These are phyloP conservation scores for Tichodroma muraria DNA, from an alignment of 2,113 vertebrate genomes.

Conservation along the genomic window DNA sequence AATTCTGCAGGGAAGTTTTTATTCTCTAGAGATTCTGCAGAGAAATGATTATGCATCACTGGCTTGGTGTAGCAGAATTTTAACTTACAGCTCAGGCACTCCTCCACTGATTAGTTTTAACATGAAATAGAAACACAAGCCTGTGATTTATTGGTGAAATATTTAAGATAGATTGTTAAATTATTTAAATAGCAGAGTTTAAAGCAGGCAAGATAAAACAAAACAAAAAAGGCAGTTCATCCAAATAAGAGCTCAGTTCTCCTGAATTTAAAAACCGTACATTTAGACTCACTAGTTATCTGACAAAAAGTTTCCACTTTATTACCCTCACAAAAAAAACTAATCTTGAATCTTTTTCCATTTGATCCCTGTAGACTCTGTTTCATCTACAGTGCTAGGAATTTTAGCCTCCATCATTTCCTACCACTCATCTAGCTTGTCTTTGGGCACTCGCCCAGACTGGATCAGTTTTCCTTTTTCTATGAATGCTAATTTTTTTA, in stretches of 20 bases:
- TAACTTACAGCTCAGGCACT: slow-evolving; percentile 26
- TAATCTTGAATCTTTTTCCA: neutral
- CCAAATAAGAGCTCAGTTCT: neutral
- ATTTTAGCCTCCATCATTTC: neutral
- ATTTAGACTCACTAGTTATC: neutral
- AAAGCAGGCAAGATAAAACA: neutral
- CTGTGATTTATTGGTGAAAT: slow-evolving; percentile 57
- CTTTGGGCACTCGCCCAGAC: neutral
- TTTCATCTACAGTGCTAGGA: neutral
- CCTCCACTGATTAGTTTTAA: slow-evolving; percentile 24
- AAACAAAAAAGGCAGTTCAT: neutral
- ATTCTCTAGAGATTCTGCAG: neutral
- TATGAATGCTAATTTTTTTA: neutral
- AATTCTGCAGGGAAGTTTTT: slow-evolving; percentile 26
- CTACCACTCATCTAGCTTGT: neutral
- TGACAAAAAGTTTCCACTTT: neutral
- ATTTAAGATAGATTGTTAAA: slow-evolving; percentile 33
- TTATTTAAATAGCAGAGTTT: slow-evolving; percentile 27
- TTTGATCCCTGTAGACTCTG: neutral
- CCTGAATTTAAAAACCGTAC: neutral
- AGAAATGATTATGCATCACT: neutral
- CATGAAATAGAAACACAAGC: slow-evolving; percentile 16
- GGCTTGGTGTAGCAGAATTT: slow-evolving; percentile 25
- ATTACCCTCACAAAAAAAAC: neutral
- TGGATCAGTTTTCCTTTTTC: neutral